Evolutionary conservation across 2,113 vertebrate genomes (phyloP).

Genomic region (Symphodus melops): DNA sequence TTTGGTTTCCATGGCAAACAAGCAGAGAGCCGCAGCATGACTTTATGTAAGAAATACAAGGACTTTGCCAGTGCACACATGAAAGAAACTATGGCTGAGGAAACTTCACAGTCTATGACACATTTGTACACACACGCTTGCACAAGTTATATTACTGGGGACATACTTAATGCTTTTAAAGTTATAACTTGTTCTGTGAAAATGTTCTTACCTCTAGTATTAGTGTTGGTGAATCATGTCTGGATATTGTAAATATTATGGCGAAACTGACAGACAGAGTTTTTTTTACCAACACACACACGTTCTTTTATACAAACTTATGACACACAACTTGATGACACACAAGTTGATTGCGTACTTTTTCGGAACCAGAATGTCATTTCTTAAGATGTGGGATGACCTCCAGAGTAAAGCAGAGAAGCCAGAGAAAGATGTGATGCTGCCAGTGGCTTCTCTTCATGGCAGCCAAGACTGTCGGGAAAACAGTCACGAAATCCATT

Average conservation of each 20-base stretch:
- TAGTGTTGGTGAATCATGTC: slow-evolving; percentile 63
- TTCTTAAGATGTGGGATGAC: slow-evolving; percentile 66
- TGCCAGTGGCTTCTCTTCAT: slow-evolving; percentile 77
- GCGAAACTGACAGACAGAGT: slow-evolving; percentile 52
- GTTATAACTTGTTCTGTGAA: slow-evolving; percentile 43
- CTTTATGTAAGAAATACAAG: slow-evolving; percentile 22
- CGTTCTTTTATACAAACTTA: slow-evolving; percentile 61
- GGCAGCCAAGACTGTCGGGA: slow-evolving; percentile 75
- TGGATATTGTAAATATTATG: slow-evolving; percentile 74
- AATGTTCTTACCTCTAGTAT: slow-evolving; percentile 35
- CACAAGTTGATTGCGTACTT: slow-evolving; percentile 54
- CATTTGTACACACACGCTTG: slow-evolving; percentile 36
- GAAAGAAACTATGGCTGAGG: slow-evolving; percentile 14
- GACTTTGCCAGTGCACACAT: slow-evolving; percentile 29
- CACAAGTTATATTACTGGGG: slow-evolving; percentile 21
- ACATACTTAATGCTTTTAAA: slow-evolving; percentile 33
- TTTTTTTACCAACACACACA: slow-evolving; percentile 59
- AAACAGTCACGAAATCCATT: slow-evolving; percentile 75
- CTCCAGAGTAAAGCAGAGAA: slow-evolving; percentile 74
- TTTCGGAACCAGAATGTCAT: slow-evolving; percentile 42
- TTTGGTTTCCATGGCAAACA: slow-evolving; percentile 37
- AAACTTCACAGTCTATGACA: slow-evolving; percentile 24
- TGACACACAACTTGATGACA: slow-evolving; percentile 64
- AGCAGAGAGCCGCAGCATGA: slow-evolving; percentile 5
- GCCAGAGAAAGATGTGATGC: slow-evolving; percentile 70